These are phyloP conservation scores for Opisthocomus hoazin DNA, from an alignment of 2,113 vertebrate species.

Conservation along the genomic window DNA sequence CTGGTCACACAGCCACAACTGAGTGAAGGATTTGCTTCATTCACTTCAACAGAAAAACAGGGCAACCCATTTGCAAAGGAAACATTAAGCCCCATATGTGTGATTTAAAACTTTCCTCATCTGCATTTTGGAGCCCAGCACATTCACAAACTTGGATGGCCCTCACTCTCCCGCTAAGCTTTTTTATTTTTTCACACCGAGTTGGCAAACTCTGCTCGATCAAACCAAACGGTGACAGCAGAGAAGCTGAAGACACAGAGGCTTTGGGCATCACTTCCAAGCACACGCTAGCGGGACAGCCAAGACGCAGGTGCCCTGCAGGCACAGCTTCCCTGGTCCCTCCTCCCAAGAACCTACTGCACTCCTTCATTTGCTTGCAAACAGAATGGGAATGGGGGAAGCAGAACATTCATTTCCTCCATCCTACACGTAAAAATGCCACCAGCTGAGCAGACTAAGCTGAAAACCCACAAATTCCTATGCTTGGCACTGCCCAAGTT, in stretches of 20 bases:
- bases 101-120: background rate
- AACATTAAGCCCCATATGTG: background rate
- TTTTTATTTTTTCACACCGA: background rate
- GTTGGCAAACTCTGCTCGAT: background rate
- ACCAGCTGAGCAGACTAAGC: background rate
- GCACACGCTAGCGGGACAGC: background rate
- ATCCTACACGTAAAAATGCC: background rate
- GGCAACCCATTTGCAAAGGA: background rate
- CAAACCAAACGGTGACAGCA: background rate
- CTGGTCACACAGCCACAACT: background rate
- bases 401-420: background rate
- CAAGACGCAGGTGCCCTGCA: background rate
- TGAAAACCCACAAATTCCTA: background rate
- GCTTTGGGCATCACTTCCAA: background rate
- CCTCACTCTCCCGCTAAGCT: background rate
- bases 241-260: background rate
- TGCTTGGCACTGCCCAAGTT: background rate
- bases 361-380: background rate
- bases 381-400: background rate
- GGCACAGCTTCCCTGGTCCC: background rate
- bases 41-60: background rate
- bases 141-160: background rate
- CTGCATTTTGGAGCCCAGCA: background rate
- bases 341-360: background rate
- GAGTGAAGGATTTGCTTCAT: background rate